phyloP scores from a whole-genome alignment of 2,888 invertebrate genomes.

The Molorchus minor region DNA sequence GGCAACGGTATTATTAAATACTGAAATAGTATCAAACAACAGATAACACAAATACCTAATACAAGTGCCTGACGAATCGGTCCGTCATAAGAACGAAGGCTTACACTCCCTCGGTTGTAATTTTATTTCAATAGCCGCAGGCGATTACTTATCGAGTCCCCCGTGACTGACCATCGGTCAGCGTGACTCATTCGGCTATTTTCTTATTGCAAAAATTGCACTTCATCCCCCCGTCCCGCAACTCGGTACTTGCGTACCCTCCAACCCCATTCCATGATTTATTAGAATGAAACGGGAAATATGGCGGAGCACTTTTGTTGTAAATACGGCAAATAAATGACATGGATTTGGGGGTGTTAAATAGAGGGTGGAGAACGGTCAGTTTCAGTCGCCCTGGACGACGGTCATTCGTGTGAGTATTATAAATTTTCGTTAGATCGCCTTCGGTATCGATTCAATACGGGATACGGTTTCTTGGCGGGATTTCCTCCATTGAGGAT shows the following conservation, averaged over 20 bases:
- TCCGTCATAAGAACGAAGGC: too few species aligned
- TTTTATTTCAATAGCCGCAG: constrained; percentile 23
- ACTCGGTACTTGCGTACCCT: constrained; percentile 14
- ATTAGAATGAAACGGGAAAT: too few species aligned
- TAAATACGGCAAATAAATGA: constrained; percentile 49
- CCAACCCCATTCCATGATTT: too few species aligned
- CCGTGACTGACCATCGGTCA: constrained; percentile 45
- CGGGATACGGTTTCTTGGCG: too few species aligned
- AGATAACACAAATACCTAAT: too few species aligned
- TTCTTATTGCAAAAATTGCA: constrained; percentile 44
- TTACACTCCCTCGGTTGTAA: constrained; percentile 12
- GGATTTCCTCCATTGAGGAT: too few species aligned
- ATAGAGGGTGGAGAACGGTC: constrained; percentile 34
- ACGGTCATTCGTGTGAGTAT: too few species aligned
- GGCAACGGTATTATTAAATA: too few species aligned
- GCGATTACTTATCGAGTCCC: constrained; percentile 33
- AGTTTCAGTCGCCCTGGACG: neutral
- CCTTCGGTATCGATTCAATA: too few species aligned
- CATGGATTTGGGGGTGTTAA: constrained; percentile 44
- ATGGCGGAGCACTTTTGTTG: constrained; percentile 38
- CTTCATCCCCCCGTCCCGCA: constrained; percentile 36
- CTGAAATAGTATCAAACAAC: too few species aligned
- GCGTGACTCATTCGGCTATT: constrained; percentile 45
- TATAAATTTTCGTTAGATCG: too few species aligned
- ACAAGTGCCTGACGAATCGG: too few species aligned